phyloP scores from a whole-genome alignment of 2,797 vertebrate genomes.

The Acropternis orthonyx region DNA sequence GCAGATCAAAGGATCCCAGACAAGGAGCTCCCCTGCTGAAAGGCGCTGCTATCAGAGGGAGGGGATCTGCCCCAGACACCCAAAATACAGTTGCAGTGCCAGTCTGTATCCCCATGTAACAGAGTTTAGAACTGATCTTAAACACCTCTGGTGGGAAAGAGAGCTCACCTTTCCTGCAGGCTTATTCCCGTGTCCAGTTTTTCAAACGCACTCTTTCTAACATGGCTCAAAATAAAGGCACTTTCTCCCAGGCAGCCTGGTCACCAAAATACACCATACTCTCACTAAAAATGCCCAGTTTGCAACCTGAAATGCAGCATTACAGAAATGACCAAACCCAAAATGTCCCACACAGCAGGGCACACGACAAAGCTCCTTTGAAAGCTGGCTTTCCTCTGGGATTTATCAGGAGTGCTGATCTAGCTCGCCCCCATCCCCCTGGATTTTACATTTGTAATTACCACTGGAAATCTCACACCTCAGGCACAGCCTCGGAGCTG shows the following conservation, averaged over 20 bases:
- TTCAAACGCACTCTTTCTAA: background rate
- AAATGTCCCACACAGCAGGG: background rate
- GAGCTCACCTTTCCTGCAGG: background rate
- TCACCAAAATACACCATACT: background rate
- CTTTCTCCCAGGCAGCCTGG: background rate
- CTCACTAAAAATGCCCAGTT: background rate
- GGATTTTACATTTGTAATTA: background rate
- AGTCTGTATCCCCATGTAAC: background rate
- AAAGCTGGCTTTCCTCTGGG: background rate
- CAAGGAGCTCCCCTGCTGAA: background rate
- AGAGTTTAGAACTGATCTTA: background rate
- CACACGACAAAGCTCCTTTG: background rate
- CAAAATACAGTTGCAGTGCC: background rate
- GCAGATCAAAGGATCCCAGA: background rate
- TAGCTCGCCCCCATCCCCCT: background rate
- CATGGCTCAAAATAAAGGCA: background rate
- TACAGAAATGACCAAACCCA: background rate
- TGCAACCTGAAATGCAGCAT: background rate
- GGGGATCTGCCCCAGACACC: background rate
- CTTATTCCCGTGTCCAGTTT: background rate
- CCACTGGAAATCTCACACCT: background rate
- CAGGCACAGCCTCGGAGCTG: background rate
- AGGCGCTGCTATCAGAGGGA: background rate
- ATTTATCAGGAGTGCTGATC: background rate
- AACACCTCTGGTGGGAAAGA: background rate